Percentiles rank a stretch among this genome's conserved stretches.
Evolutionary conservation across 2,113 vertebrate species (phyloP).

Genomic region (Maccullochella peelii): DNA sequence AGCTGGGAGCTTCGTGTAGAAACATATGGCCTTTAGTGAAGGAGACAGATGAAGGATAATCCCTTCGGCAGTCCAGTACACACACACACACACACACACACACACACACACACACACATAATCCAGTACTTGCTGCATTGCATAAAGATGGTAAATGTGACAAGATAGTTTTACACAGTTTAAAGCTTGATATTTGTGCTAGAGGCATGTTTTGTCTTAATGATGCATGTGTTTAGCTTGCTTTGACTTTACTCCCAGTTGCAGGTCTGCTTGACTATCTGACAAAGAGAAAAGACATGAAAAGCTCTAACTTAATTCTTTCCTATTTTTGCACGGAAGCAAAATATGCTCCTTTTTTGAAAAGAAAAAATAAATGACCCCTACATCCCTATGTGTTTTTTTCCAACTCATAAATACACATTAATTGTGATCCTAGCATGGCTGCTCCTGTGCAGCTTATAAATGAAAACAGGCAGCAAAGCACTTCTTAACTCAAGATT

Average conservation of each 20-base stretch:
- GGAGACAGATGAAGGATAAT: constrained; percentile 78
- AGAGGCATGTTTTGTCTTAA: neutral
- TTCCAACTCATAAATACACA: neutral
- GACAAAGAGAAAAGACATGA: neutral
- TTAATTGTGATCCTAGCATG: neutral
- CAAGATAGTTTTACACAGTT: neutral
- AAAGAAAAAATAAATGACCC: constrained; percentile 2
- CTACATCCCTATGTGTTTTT: neutral
- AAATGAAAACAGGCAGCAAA: constrained; percentile 38
- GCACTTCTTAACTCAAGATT: constrained; percentile 12
- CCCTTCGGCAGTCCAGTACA: constrained; percentile 65
- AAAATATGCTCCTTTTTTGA: neutral
- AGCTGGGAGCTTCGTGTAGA: constrained; percentile 59
- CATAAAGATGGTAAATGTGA: constrained; percentile 5
- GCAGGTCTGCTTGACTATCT: constrained; percentile 25
- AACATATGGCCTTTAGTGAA: constrained; percentile 78
- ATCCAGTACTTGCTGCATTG: constrained; percentile 34
- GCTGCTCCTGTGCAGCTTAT: constrained; percentile 20
- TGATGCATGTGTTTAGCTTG: constrained; percentile 19
- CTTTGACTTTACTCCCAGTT: neutral
- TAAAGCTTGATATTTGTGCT: constrained; percentile 1
- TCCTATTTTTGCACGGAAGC: neutral
- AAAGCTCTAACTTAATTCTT: neutral
- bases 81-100: constrained; percentile 36
- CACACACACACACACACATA: constrained; percentile 26